Conservation (phyloP, 2,113 vertebrate species). For the Myanophis thanlyinensis region DNA sequence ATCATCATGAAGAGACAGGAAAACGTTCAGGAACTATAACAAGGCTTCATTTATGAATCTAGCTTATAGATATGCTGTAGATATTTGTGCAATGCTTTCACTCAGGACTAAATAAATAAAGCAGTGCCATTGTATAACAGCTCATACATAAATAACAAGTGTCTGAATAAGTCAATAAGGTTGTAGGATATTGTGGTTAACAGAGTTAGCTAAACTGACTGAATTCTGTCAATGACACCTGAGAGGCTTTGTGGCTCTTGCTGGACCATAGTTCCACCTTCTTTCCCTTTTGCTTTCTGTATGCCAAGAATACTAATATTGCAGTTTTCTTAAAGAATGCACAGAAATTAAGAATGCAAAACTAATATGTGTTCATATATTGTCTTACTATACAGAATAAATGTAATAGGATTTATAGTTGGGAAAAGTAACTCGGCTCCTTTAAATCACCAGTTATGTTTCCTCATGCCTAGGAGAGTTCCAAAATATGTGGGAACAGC, state of each 20-base stretch:
- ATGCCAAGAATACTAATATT: background rate
- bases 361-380: background rate
- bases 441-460: background rate
- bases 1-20: background rate
- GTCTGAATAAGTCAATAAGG: background rate
- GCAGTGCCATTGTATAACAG: accelerated
- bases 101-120: slow-evolving; percentile 23
- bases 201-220: background rate
- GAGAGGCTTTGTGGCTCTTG: background rate
- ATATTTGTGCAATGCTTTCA: background rate
- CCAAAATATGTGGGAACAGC: background rate
- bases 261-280: background rate
- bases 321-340: accelerated
- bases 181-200: background rate
- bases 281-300: background rate
- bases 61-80: background rate
- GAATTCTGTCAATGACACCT: accelerated
- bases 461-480: background rate
- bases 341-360: background rate
- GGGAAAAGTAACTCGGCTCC: background rate
- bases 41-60: background rate
- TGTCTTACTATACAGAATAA: background rate
- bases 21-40: slow-evolving; percentile 3
- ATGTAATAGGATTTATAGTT: background rate
- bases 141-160: slow-evolving; percentile 22